These are phyloP conservation scores for Thamnophis elegans DNA, from an alignment of 2,797 vertebrate species.

Conservation along the genomic window DNA sequence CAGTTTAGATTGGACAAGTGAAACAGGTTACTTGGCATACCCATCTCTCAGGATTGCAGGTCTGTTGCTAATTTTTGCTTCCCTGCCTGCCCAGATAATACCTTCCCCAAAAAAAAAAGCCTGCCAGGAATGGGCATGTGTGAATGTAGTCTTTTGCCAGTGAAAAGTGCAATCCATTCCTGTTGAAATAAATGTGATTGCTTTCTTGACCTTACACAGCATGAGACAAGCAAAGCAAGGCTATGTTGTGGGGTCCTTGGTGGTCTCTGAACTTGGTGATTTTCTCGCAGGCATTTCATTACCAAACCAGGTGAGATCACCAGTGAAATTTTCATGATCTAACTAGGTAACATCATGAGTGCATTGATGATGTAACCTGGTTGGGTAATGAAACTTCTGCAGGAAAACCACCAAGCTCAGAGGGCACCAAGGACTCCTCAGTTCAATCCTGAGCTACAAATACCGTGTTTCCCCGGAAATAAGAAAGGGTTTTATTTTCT, in stretches of 20 bases:
- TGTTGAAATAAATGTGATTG: background rate
- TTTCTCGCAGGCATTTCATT: background rate
- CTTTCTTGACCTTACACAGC: background rate
- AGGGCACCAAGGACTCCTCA: background rate
- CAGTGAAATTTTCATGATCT: background rate
- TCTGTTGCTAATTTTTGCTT: background rate
- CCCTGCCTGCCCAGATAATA: background rate
- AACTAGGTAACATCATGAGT: background rate
- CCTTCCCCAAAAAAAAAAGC: background rate
- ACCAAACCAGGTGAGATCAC: background rate
- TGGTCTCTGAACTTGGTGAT: background rate
- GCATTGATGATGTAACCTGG: background rate
- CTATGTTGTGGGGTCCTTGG: background rate
- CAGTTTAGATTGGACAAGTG: rapidly evolving
- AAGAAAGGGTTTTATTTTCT: too few species aligned
- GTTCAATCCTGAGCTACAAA: background rate
- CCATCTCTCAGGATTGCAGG: background rate
- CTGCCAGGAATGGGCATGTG: background rate
- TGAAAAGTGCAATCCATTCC: background rate
- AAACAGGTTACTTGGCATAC: background rate
- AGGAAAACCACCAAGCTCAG: background rate
- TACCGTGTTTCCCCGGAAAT: too few species aligned
- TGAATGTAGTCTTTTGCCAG: background rate
- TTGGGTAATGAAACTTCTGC: background rate
- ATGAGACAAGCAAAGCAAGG: background rate